Percentiles rank a stretch among this genome's conserved stretches.
Conservation (phyloP, 2,797 vertebrate genomes). For the Chloroceryle inda region DNA sequence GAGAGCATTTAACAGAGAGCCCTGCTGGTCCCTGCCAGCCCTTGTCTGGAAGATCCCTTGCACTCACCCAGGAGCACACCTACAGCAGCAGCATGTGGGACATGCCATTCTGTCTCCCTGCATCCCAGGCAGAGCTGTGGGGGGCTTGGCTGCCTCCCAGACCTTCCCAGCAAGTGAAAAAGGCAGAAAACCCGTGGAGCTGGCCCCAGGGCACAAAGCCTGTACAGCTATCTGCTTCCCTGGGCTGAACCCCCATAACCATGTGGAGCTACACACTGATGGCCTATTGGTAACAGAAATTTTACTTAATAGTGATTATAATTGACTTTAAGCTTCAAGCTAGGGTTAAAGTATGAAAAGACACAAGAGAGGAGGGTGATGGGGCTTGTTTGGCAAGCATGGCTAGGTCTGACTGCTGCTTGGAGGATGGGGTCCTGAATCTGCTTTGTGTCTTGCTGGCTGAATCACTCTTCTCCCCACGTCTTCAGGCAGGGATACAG, state of each 20-base stretch:
- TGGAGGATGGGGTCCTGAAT: neutral
- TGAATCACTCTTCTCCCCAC: neutral
- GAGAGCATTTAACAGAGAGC: neutral
- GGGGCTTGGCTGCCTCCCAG: neutral
- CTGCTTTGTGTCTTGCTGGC: neutral
- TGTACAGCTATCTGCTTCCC: accelerated
- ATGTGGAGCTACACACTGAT: accelerated
- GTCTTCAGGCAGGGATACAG: neutral
- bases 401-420: neutral
- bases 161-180: neutral
- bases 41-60: neutral
- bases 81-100: neutral
- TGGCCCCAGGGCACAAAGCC: neutral
- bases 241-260: accelerated
- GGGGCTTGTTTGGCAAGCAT: neutral
- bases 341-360: neutral
- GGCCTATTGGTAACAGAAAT: neutral
- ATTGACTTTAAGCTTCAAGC: accelerated
- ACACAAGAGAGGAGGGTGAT: accelerated
- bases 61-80: accelerated
- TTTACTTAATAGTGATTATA: neutral
- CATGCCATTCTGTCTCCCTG: accelerated
- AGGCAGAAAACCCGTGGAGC: neutral
- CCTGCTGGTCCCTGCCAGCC: neutral
- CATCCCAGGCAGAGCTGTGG: neutral